Conservation (phyloP, 2,888 invertebrate genomes). For the Venusia cambrica region DNA sequence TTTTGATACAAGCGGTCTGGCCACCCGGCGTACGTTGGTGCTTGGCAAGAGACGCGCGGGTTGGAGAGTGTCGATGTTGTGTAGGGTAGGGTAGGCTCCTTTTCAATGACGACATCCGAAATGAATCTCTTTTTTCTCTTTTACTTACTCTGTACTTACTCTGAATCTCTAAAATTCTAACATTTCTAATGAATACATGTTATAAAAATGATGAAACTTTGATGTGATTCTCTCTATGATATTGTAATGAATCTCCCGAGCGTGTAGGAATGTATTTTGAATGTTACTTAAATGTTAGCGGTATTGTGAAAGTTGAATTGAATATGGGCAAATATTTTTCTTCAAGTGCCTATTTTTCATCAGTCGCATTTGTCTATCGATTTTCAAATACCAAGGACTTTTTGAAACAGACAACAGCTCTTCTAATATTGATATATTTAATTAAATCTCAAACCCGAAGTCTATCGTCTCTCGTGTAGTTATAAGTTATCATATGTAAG, state of each 20-base stretch:
- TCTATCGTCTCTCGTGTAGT: conserved; percentile 32
- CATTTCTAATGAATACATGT: not conserved
- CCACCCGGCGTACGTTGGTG: conserved; percentile 74
- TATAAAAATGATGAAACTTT: too few relatives aligned
- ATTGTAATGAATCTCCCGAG: not conserved
- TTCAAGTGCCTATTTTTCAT: conserved; percentile 14
- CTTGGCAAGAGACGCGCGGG: conserved; percentile 48
- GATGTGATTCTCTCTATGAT: not conserved
- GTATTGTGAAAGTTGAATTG: conserved; percentile 12
- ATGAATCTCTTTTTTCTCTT: not conserved
- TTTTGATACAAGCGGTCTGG: conserved; percentile 53
- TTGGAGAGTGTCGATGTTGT: conserved; percentile 51
- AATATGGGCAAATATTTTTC: conserved; percentile 6
- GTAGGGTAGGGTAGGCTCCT: conserved; percentile 34
- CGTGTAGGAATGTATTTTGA: not conserved
- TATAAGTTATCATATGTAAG: conserved; percentile 30
- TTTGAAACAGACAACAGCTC: conserved; percentile 6
- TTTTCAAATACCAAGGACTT: not conserved
- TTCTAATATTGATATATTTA: conserved; percentile 16
- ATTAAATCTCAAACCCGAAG: conserved; percentile 27
- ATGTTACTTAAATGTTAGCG: not conserved
- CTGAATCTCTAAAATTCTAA: conserved; percentile 6
- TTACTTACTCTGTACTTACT: not conserved
- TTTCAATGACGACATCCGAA: conserved; percentile 6
- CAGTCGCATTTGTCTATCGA: conserved; percentile 1